Percentiles rank a stretch among this genome's conserved stretches.
Conservation (phyloP, 2,888 invertebrate genomes). For the Drosophila tanythrix region DNA sequence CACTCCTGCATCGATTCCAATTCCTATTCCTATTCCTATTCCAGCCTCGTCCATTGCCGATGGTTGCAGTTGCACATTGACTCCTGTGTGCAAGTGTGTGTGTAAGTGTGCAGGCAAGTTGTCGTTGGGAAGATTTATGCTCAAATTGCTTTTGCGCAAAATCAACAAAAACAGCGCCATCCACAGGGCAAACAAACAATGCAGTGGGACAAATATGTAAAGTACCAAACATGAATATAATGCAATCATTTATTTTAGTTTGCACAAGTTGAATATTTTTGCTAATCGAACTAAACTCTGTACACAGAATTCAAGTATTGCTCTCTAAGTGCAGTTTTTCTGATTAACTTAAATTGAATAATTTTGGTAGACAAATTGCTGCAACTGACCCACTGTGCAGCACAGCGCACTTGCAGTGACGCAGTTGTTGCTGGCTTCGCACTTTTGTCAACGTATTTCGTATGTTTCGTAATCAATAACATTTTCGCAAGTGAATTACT, state of each 20-base stretch:
- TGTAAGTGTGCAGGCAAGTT: slow-evolving; percentile 55
- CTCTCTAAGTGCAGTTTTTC: background rate
- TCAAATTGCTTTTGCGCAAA: slow-evolving; percentile 76
- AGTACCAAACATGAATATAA: background rate
- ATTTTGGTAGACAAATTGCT: background rate
- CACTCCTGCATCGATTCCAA: slow-evolving; percentile 35
- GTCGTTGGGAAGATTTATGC: slow-evolving; percentile 77
- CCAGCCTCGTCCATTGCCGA: slow-evolving; percentile 59
- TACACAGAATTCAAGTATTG: background rate
- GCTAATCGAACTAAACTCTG: background rate
- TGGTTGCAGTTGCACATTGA: slow-evolving; percentile 41
- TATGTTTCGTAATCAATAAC: slow-evolving; percentile 76
- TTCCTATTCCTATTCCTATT: slow-evolving; percentile 46
- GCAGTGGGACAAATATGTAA: slow-evolving; percentile 38
- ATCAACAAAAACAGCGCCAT: slow-evolving; percentile 62
- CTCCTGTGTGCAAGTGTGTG: slow-evolving; percentile 10
- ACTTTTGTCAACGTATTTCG: slow-evolving; percentile 66
- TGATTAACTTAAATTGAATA: no score
- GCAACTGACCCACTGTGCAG: slow-evolving; percentile 41
- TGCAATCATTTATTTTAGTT: background rate
- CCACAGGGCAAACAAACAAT: slow-evolving; percentile 1
- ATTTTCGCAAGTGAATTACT: slow-evolving; percentile 78
- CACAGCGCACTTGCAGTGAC: slow-evolving; percentile 32
- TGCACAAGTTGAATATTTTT: background rate
- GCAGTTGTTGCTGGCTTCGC: slow-evolving; percentile 55